phyloP scores from a whole-genome alignment of 2,113 vertebrate species.

The Salvator merianae region DNA sequence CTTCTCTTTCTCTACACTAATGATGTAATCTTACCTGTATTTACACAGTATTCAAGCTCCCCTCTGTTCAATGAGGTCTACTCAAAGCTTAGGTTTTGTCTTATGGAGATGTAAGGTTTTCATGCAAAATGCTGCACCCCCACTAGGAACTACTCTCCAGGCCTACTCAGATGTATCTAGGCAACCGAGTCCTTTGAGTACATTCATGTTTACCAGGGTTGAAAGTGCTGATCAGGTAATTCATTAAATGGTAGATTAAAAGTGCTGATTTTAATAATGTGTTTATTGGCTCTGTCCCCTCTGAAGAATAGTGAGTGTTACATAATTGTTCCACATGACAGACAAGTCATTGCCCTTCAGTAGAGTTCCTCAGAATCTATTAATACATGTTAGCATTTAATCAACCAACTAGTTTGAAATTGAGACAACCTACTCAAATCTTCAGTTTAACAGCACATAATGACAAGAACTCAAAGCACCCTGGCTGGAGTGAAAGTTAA shows the following conservation, averaged over 20 bases:
- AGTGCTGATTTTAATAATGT: slow-evolving; percentile 14
- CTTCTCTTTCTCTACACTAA: not conserved
- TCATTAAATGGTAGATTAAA: slow-evolving; percentile 3
- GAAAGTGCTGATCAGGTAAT: not conserved
- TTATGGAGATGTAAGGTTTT: not conserved
- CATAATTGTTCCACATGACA: not conserved
- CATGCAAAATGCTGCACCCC: not conserved
- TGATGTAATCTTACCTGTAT: not conserved
- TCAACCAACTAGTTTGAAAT: not conserved
- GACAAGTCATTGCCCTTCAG: not conserved
- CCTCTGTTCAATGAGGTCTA: not conserved
- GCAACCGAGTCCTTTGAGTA: not conserved
- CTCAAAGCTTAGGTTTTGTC: not conserved
- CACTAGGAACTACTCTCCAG: not conserved
- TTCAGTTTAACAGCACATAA: not conserved
- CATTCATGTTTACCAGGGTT: not conserved
- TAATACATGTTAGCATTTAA: not conserved
- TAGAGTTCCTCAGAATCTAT: not conserved
- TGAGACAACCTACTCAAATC: not conserved
- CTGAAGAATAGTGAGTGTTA: not conserved
- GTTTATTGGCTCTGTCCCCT: not conserved
- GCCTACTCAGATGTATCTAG: not conserved
- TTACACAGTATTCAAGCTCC: not conserved
- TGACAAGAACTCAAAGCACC: not conserved
- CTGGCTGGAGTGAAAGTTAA: too few species aligned